Evolutionary conservation across 1,140 invertebrate species (phyloP).

Genomic region (Oreohelix idahoensis): DNA sequence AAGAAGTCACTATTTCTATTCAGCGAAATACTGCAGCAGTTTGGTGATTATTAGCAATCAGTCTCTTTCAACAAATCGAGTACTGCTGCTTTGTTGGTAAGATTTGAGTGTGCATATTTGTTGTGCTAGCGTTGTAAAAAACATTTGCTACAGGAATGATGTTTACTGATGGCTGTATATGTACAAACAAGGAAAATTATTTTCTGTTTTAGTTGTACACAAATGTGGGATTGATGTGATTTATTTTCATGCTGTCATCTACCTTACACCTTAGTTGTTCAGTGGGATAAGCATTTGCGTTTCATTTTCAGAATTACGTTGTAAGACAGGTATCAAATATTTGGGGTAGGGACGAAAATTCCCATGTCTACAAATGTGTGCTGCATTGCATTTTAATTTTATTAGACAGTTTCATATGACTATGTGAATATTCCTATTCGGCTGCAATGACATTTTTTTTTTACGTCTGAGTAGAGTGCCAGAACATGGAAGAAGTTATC

Average conservation of each 20-base stretch:
- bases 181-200: neutral
- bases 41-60: neutral
- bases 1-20: neutral
- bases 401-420: too few relatives aligned
- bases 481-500: too few relatives aligned
- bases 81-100: neutral
- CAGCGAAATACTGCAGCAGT: neutral
- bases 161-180: neutral
- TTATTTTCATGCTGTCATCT: neutral
- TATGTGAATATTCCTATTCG: too few relatives aligned
- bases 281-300: neutral
- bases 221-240: neutral
- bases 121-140: neutral
- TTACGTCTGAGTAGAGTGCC: too few relatives aligned
- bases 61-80: neutral
- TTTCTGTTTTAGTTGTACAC: neutral
- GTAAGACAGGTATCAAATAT: too few relatives aligned
- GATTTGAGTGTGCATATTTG: neutral
- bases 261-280: neutral
- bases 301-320: too few relatives aligned
- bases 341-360: too few relatives aligned
- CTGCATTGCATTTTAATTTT: too few relatives aligned
- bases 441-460: too few relatives aligned
- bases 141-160: neutral
- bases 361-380: too few relatives aligned